Base-by-base conservation (phyloP, 1,140 invertebrate genomes). In the Nephila pilipes region DNA sequence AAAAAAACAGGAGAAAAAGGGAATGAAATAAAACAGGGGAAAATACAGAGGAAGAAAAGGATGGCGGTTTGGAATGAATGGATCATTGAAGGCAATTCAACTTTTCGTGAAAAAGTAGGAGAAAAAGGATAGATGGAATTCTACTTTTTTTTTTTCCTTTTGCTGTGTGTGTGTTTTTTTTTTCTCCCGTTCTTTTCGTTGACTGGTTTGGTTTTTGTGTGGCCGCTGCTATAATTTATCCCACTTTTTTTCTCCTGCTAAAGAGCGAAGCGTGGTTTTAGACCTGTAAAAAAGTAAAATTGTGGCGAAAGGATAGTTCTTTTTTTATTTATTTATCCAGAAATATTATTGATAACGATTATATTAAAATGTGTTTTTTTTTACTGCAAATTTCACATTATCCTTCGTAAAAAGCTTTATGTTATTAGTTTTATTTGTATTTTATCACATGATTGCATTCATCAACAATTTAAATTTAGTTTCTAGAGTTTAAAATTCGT, bases 71-170 rank as follows among this genome's bases (percentile, higher is more conserved):
- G 69, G 25, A 87, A 87, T 87, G 58, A 63, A 87, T 87, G 85
- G 58, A 63, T 87, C 81, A 57, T 83, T 83, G 81, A 83, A 83
- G 81, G 81, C 81, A 83, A 83, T 83, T 57, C 81, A 83, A 83
- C 81, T 57, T 83, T 81, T 83, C 54, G 22, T 25, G 46, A 2
- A 83, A 85, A 60, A 58, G 57, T 60, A 85, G 12, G 29, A 20
- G 12, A 14, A 22, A 36, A 63, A 32, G 29, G 69, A 36, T 75
- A 32, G 29, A 75, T 75, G 29, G 69, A 75, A 75, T 75, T 36
- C 32, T 75, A 32, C 20, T 75, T 75, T 75, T 18, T 75, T 75
- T 20, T 16, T 5, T 0, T 14, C 25, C 29, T 25, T 25, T 69
- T 69, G 12, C 63, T 3, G n/a, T 69, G 63, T 10, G 29, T 75